These are phyloP conservation scores for Plagodis pulveraria DNA, from an alignment of 2,888 invertebrate genomes.

Conservation along the genomic window DNA sequence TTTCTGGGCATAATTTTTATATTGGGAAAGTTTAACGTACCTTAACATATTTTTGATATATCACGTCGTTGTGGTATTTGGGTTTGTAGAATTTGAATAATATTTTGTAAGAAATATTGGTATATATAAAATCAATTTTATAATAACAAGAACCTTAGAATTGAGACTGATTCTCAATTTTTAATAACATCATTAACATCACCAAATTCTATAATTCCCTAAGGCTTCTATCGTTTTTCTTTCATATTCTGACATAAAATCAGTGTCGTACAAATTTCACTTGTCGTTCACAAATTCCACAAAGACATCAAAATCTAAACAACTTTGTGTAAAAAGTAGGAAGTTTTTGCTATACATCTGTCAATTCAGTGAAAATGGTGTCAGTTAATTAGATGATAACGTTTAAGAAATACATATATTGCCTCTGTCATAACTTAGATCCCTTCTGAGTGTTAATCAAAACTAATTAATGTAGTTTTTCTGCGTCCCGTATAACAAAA, in stretches of 20 bases:
- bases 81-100: slow-evolving; percentile 45
- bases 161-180: slow-evolving; percentile 3
- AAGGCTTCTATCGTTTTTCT: too few species aligned
- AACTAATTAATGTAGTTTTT: slow-evolving; percentile 65
- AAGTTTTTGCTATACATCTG: slow-evolving; percentile 65
- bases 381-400: slow-evolving; percentile 73
- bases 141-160: slow-evolving; percentile 14
- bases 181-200: not conserved
- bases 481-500: slow-evolving; percentile 73
- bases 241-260: too few species aligned
- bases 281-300: slow-evolving; percentile 49
- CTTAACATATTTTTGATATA: slow-evolving; percentile 43
- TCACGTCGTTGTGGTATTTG: slow-evolving; percentile 40
- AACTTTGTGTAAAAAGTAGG: slow-evolving; percentile 51
- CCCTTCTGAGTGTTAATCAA: slow-evolving; percentile 71
- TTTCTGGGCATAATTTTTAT: slow-evolving; percentile 66
- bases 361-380: slow-evolving; percentile 80
- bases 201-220: not conserved
- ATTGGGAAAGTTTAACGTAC: slow-evolving; percentile 42
- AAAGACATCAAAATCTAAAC: slow-evolving; percentile 58
- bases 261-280: not conserved
- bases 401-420: slow-evolving; percentile 55
- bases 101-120: slow-evolving; percentile 53
- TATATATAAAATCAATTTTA: not conserved
- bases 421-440: slow-evolving; percentile 67